A percentile compares a stretch with the other conserved stretches of the same genome.
These are phyloP conservation scores for Nycticryphes semicollaris DNA, from an alignment of 2,113 vertebrate genomes.

Conservation along the genomic window DNA sequence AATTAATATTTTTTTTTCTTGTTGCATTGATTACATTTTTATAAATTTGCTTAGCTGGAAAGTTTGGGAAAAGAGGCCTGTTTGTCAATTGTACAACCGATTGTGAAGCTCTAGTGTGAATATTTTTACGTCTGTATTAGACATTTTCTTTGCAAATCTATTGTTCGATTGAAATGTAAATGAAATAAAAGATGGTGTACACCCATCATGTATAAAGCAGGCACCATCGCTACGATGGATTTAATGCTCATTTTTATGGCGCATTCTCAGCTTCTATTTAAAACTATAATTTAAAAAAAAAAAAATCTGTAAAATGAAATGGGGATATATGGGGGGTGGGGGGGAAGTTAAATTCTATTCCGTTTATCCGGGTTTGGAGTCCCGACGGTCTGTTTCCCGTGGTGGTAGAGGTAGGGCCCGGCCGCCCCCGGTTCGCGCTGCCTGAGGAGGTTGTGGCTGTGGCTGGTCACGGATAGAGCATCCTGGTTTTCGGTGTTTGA, in stretches of 20 bases:
- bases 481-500: slow-evolving; percentile 83
- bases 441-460: slow-evolving; percentile 80
- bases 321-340: slow-evolving; percentile 80
- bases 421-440: slow-evolving; percentile 76
- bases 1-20: slow-evolving; percentile 64
- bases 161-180: slow-evolving; percentile 99
- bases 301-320: slow-evolving; percentile 88
- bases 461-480: slow-evolving; percentile 85
- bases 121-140: slow-evolving; percentile 99
- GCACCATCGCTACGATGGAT: slow-evolving; percentile 97
- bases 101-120: slow-evolving; percentile 94
- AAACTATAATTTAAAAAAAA: slow-evolving; percentile 87
- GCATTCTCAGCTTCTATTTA: slow-evolving; percentile 91
- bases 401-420: slow-evolving; percentile 81
- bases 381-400: slow-evolving; percentile 89
- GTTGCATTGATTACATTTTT: slow-evolving; percentile 86
- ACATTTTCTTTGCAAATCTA: slow-evolving; percentile 99
- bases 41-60: slow-evolving; percentile 87
- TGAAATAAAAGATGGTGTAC: slow-evolving; percentile 97
- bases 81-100: slow-evolving; percentile 92
- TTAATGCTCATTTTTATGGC: slow-evolving; percentile 95
- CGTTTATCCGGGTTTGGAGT: slow-evolving; percentile 89
- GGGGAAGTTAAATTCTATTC: slow-evolving; percentile 86
- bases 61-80: slow-evolving; percentile 87
- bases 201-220: slow-evolving; percentile 98